Base-by-base conservation (phyloP, 2,797 vertebrate species). In the Vireo griseus region DNA sequence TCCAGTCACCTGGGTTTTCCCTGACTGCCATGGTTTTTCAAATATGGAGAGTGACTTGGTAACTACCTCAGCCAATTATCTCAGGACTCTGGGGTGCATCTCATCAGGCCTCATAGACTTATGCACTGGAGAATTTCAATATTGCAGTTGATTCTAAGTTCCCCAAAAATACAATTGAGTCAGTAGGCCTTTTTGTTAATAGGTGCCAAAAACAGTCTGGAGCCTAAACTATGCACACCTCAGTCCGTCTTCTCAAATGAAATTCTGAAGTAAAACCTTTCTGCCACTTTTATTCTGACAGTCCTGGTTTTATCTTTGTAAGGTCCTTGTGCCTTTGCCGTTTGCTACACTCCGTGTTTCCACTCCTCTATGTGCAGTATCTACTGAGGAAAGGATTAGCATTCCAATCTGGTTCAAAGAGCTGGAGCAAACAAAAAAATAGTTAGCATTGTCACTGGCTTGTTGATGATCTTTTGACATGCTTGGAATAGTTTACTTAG, bases 401-500 rank as follows among this genome's bases (percentile, higher is more conserved):
- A 91, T 92, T 92, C 85, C 87, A 63, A 65, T 2, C 24, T 39
- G 48, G 40, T 66, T 35, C 40, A 78, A 81, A 91, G 75, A 81
- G 19, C 16, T 52, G 48, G 16, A 91, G 69, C 19, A 91, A 95
- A 92, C 44, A 94, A 74, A 66, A 58, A 87, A 89, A 77, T 40
- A 78, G 55, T 86, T 94, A 84, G 1, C 67, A 73, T 86, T 76
- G 80, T 73, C 83, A 52, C 25, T 85, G 57, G 37, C 16, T 83
- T 72, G 62, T 91, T 80, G 24, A 58, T 74, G 93, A 88, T 80
- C 44, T 73, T 94, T 94, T 85, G 88, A 86, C 66, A 16, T 91
- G 68, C 63, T 79, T 90, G 48, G 50, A 88, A 93, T 91, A 88
- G 57, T 94, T 95, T 88, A 59, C 75, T 95, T 85, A 90, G 67